Evolutionary conservation across 2,888 invertebrate species (phyloP), one percentile per base, ranked within the genome.

Genomic region (Orthonychiurus folsomi): DNA sequence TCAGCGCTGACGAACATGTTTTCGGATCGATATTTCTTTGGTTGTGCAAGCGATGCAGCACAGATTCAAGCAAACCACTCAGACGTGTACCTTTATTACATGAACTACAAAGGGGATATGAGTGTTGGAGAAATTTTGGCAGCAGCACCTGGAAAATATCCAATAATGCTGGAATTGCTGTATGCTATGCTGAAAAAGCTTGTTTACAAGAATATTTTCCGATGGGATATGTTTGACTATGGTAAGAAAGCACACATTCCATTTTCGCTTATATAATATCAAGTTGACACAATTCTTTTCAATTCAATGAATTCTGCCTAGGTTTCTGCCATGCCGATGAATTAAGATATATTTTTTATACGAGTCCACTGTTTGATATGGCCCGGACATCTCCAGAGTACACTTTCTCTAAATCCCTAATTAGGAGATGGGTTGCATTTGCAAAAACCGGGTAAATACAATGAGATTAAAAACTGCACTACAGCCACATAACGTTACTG

Each of bases 371-470:
- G n/a, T 52, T 5, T 3, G 24, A 23, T n/a, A 23, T 52, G 3
- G 12, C 52, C 3, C 20, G 9, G 9, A 20, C 12, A 9, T 52
- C 52, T 9, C 12, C 5, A 9, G 21, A 23, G 9, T 52, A 52
- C n/a, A 20, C 5, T 9, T 23, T 52, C n/a, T 52, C 52, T 9
- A 52, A 20, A 23, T 9, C 5, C 21, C 9, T 52, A 20, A 52
- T 52, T 20, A 52, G 20, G n/a, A 3, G 3, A 9, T 52, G 52
- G 52, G n/a, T n/a, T 9, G 20, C 52, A 20, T 52, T 52, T 52
- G 52, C 52, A 3, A 52, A 23, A 20, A 23, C 20, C n/a, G 52
- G 52, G 52, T 52, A 52, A 52, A 37, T 37, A 37, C n/a, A n/a
- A n/a, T 60, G 12, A 21, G 20, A n/a, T 27, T 50, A 21, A 52